A percentile compares a stretch with the other conserved stretches of the same genome.
These are phyloP conservation scores for Aptenodytes patagonicus DNA, from an alignment of 2,113 vertebrate genomes.

Conservation along the genomic window DNA sequence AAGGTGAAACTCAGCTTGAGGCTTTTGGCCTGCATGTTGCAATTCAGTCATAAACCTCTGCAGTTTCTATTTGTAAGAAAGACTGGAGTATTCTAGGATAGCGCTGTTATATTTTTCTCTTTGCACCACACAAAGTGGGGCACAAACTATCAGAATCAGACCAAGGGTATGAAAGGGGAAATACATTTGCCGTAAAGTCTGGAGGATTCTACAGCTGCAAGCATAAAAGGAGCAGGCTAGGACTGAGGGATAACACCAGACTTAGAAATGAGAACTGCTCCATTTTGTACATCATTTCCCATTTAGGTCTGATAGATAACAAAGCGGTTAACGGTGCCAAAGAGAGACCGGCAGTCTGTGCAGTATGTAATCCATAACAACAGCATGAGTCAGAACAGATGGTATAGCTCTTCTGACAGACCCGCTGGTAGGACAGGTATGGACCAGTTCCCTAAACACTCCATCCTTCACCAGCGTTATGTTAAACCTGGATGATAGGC, in stretches of 20 bases:
- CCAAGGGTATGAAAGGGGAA: not conserved
- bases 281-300: not conserved
- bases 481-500: not conserved
- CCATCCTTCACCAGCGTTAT: not conserved
- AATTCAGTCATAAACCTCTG: not conserved
- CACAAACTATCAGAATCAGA: not conserved
- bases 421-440: not conserved
- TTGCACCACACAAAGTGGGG: not conserved
- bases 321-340: not conserved
- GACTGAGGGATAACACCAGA: not conserved
- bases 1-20: not conserved
- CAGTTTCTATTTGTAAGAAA: not conserved
- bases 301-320: not conserved
- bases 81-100: not conserved
- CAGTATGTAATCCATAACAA: not conserved
- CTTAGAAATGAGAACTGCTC: not conserved
- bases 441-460: not conserved
- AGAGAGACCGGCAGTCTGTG: not conserved
- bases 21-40: not conserved
- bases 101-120: not conserved
- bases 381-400: not conserved
- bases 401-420: not conserved
- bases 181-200: not conserved
- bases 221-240: not conserved
- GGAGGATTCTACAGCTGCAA: not conserved